Conservation (phyloP, 2,113 vertebrate species). For the Cyrtonyx montezumae region DNA sequence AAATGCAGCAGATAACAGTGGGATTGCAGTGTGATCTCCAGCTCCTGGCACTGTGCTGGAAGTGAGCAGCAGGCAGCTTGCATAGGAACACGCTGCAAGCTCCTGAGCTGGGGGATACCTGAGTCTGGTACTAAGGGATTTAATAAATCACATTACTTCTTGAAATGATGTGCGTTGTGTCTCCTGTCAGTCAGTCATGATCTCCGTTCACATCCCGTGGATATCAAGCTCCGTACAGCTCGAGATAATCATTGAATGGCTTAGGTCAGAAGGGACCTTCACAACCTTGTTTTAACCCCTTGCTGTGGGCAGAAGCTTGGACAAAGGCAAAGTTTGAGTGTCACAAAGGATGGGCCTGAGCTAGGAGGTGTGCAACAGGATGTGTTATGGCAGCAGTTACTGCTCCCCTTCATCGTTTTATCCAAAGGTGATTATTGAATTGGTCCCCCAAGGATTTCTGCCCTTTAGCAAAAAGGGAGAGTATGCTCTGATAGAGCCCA, state of each 20-base stretch:
- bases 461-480: neutral
- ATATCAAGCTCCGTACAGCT: neutral
- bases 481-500: neutral
- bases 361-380: neutral
- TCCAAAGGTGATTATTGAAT: neutral
- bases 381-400: neutral
- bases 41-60: neutral
- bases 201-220: neutral
- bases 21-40: neutral
- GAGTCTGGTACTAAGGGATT: accelerated
- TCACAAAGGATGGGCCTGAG: neutral
- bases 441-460: neutral
- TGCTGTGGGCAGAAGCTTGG: too few species aligned
- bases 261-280: too few species aligned
- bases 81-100: neutral
- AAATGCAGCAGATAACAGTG: neutral
- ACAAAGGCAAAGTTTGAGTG: too few species aligned
- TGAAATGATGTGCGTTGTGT: neutral
- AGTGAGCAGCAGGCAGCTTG: neutral
- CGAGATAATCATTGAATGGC: neutral
- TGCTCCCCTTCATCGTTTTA: neutral
- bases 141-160: neutral
- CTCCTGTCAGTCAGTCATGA: neutral
- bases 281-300: too few species aligned
- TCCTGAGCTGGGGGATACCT: neutral